Evolutionary conservation across 1,140 invertebrate species (phyloP), one percentile per base, ranked within the genome.

Genomic region (Ostrea edulis): DNA sequence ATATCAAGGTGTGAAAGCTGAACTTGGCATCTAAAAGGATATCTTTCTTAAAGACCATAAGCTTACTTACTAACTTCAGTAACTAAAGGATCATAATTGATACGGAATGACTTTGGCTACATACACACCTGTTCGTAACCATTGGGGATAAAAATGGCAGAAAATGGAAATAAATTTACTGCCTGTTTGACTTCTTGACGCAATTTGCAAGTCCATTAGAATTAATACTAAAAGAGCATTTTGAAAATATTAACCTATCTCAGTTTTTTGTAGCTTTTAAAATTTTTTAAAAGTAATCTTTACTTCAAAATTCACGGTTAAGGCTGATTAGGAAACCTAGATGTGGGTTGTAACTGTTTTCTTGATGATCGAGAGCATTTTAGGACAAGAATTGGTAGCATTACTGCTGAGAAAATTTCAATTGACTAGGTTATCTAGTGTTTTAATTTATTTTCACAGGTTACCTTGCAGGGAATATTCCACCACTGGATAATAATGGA

Each of bases 401-500:
- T 58, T 58, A 58, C 55, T 62, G 17, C 17, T 62, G 55, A n/a
- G 55, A 58, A 62, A 62, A 62, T 62, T 62, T n/a, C 20, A n/a
- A 20, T 62, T 62, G 55, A 62, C n/a, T 62, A 0, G 20, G 55
- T 62, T n/a, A n/a, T n/a, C n/a, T n/a, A n/a, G n/a, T 62, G 17
- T n/a, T 62, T 62, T 62, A 14, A 22, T 44, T 44, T 77, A 11
- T 77, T 11, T 0, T 35, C 11, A 0, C 12, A 77, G 68, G 68
- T 77, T 77, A 77, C 68, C 25, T 77, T 25, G 68, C 68, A 77
- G 68, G 68, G 35, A 77, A 77, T 77, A 77, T 77, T 77, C 68
- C 68, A 29, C 58, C 88, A 0, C 58, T 89, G 8, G 82, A 65
- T 9, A 83, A 82, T 35, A 84, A 86, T 62, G 85, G 82, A 29